Conservation (phyloP, 1,140 invertebrate genomes). For the Drosophila sturtevanti region DNA sequence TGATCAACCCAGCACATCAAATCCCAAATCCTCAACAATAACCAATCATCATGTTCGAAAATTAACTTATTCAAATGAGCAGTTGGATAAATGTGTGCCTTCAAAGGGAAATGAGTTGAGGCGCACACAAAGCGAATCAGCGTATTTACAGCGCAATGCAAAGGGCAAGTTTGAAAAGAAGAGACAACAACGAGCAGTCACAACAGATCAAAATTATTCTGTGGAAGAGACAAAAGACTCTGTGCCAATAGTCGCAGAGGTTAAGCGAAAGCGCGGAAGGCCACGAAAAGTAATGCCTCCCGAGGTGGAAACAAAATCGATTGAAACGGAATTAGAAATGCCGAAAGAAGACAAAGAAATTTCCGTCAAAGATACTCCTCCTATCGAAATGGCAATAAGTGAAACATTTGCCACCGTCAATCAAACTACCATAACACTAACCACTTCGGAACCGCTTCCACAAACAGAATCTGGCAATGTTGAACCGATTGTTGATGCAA, state of each 20-base stretch:
- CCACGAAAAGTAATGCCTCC: conserved; percentile 19
- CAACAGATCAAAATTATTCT: conserved; percentile 4
- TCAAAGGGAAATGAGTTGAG: conserved; percentile 7
- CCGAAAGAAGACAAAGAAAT: conserved; percentile 25
- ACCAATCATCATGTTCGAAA: conserved; percentile 51
- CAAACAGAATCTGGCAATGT: background rate
- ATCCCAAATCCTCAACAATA: background rate
- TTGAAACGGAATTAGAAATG: conserved; percentile 20
- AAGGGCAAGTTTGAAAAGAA: background rate
- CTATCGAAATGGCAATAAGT: background rate
- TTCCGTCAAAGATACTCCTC: background rate
- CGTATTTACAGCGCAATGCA: conserved; percentile 18
- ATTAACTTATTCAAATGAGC: conserved; percentile 60
- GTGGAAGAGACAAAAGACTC: conserved; percentile 13
- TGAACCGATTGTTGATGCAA: too few relatives aligned
- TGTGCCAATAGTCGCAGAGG: background rate
- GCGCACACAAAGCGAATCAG: conserved; percentile 34
- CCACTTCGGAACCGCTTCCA: background rate
- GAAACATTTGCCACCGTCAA: background rate
- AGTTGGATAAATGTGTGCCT: conserved; percentile 21
- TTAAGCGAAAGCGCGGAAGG: conserved; percentile 39
- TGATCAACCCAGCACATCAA: conserved; percentile 4
- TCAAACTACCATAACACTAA: background rate
- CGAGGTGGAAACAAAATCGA: background rate
- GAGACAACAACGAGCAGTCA: conserved; percentile 23